Conservation (phyloP, 53 echinoderm and acorn worm species). For the Echinometra lucunter region DNA sequence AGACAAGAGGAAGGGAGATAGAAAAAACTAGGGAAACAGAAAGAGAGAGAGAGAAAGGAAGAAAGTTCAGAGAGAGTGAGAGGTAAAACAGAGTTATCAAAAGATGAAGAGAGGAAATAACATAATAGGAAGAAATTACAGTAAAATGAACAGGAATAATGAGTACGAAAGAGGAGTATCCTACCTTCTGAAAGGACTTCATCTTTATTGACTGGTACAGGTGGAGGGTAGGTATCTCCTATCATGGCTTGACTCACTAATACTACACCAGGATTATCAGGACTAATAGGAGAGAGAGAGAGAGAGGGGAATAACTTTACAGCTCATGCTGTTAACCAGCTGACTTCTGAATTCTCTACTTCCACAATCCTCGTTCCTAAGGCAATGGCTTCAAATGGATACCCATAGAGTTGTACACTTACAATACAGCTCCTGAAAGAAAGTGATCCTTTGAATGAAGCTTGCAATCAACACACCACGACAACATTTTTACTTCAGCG, state of each 20-base stretch:
- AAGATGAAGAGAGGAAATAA: neutral
- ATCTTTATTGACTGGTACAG: conserved; percentile 68
- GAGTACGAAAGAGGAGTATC: neutral
- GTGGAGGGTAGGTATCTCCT: conserved; percentile 78
- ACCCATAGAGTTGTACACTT: no score
- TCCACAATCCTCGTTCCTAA: no score
- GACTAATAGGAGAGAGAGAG: conserved; percentile 60
- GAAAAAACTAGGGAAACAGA: neutral
- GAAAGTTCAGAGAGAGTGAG: neutral
- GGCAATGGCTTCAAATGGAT: no score
- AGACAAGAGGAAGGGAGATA: neutral
- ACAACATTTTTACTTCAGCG: no score
- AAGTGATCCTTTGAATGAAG: no score
- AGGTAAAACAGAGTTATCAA: neutral
- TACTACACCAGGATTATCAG: conserved; percentile 87
- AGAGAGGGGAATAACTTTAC: no score
- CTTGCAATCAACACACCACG: no score
- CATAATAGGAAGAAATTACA: neutral
- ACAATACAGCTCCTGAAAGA: no score
- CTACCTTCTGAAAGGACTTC: conserved; percentile 77
- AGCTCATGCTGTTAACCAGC: no score
- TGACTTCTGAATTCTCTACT: no score
- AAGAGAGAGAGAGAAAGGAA: neutral
- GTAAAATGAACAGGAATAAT: neutral
- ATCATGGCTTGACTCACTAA: conserved; percentile 89